Conservation (phyloP, 2,888 invertebrate species). For the Saturnia pavonia region DNA sequence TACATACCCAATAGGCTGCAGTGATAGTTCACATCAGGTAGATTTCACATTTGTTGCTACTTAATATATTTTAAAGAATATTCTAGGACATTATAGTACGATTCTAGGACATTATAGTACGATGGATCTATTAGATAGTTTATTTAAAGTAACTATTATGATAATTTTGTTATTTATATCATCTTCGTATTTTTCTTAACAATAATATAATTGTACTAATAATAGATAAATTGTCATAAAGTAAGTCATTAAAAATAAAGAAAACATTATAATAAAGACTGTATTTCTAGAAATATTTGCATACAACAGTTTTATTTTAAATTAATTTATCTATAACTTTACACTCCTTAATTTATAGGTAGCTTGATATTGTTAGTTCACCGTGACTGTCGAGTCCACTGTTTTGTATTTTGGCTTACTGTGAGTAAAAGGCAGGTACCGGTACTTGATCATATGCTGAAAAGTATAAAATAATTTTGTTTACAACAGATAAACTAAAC, state of each 20-base stretch:
- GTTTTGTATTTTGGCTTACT: constrained; percentile 97
- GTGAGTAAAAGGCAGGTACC: constrained; percentile 98
- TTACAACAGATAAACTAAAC: background rate
- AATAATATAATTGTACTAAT: background rate
- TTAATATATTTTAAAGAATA: background rate
- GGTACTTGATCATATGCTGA: constrained; percentile 99
- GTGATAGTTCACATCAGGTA: background rate
- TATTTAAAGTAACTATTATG: too few species aligned
- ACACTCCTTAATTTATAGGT: constrained; percentile 44
- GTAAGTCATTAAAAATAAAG: constrained; percentile 54
- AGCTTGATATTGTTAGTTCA: constrained; percentile 61
- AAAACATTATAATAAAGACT: constrained; percentile 76
- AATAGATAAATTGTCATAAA: background rate
- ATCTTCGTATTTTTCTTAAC: too few species aligned
- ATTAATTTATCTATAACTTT: constrained; percentile 64
- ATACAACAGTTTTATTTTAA: constrained; percentile 70
- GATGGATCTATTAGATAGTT: too few species aligned
- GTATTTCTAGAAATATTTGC: constrained; percentile 75
- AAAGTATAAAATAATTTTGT: constrained; percentile 53
- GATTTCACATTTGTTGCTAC: background rate
- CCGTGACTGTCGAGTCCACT: constrained; percentile 66
- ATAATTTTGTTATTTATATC: too few species aligned
- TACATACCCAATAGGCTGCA: too few species aligned
- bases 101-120: too few species aligned
- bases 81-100: too few species aligned